Percentiles rank a stretch among this genome's conserved stretches.
phyloP scores from a whole-genome alignment of 2,797 vertebrate genomes.

The Betta splendens region DNA sequence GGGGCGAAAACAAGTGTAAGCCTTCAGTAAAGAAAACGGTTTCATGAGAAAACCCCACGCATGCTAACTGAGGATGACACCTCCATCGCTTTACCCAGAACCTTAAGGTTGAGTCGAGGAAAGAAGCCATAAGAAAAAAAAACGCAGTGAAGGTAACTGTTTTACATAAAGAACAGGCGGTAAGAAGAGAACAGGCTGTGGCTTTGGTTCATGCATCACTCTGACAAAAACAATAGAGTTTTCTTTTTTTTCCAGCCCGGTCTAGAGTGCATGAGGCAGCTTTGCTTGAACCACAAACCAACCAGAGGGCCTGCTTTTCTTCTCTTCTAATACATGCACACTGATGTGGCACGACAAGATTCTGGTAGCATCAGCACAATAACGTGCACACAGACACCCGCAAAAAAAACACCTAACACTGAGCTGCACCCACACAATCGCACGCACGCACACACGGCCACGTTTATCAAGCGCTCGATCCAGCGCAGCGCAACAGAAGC shows the following conservation, averaged over 20 bases:
- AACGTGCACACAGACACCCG: conserved; percentile 39
- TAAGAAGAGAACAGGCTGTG: conserved; percentile 66
- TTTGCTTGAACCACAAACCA: conserved; percentile 77
- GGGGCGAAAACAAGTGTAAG: conserved; percentile 55
- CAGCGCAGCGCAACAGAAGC: conserved; percentile 7
- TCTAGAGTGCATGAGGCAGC: conserved; percentile 55
- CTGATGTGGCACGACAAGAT: conserved; percentile 66
- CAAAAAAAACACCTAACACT: conserved; percentile 21
- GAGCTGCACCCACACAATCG: conserved; percentile 9
- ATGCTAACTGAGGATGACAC: conserved; percentile 65
- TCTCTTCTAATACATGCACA: conserved; percentile 60
- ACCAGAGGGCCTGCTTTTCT: conserved; percentile 69
- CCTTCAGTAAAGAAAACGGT: conserved; percentile 61
- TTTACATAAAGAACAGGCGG: conserved; percentile 74
- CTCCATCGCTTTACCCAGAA: conserved; percentile 77
- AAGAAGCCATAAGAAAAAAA: conserved; percentile 55
- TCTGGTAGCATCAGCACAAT: conserved; percentile 58
- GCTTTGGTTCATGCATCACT: conserved; percentile 74
- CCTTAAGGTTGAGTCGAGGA: conserved; percentile 48
- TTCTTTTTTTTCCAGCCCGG: conserved; percentile 51
- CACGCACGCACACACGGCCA: conserved; percentile 3
- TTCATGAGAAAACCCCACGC: conserved; percentile 73
- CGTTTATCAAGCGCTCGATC: conserved; percentile 2
- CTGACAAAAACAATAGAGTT: conserved; percentile 78
- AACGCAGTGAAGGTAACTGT: conserved; percentile 64